Base-by-base conservation (phyloP, 2,797 vertebrate genomes). In the Euphonia xanthogaster region DNA sequence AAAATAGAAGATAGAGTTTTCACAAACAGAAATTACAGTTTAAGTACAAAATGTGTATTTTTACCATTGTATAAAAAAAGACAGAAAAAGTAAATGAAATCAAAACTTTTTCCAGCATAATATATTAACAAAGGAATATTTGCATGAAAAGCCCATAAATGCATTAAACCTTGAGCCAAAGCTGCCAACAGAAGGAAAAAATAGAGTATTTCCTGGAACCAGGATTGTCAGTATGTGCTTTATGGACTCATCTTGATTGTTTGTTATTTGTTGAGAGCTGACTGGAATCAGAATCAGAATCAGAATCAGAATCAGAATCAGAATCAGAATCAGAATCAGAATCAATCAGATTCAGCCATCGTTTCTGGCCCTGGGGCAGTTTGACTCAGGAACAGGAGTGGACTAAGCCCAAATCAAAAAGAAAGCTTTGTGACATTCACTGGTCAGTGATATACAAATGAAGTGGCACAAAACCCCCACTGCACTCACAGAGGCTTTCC, bases 271-370 rank as follows among this genome's bases (percentile, higher is more conserved):
- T 47, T 61, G 68, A 92, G 75, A 85, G 33, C 55, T 76, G 28
- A 82, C 61, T 31, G 63, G 91, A 91, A 94, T 92, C 66, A 84
- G 71, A 75, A 88, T 90, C 66, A 84, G 70, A 75, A 88, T 90
- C 58, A 80, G 62, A 76, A 79, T 73, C n/a, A 67, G 42, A n/a
- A n/a, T n/a, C 93, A 74, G 42, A 71, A 68, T 90, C 81, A 67
- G 42, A 91, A 94, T 92, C 66, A 84, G 71, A 75, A 88, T 90
- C 66, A 84, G 70, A 75, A 88, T 90, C 58, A 80, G 62, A 76
- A 79, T 73, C 93, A 76, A 79, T 73, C 93, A 74, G 42, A 71
- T 72, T 90, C 81, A 67, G 42, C 39, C 42, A 65, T 70, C 21
- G n/a, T 57, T 35, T 60, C 82, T 86, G 39, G 35, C 76, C 58